Percentiles rank a stretch among this genome's conserved stretches.
These are phyloP conservation scores for Lophura nycthemera DNA, from an alignment of 2,113 vertebrate genomes.

Conservation along the genomic window DNA sequence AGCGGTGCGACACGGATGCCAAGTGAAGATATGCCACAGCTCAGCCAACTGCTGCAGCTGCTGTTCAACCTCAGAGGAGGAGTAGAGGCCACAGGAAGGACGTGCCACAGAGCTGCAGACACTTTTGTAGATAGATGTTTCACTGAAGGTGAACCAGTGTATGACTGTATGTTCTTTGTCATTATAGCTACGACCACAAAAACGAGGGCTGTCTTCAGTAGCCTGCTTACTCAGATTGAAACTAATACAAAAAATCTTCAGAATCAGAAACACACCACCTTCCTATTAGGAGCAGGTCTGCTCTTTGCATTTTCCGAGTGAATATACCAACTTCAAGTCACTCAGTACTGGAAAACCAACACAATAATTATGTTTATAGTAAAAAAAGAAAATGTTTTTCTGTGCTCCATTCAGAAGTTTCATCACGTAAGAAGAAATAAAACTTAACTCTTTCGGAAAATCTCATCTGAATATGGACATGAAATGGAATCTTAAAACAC, in stretches of 20 bases:
- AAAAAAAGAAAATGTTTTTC: neutral
- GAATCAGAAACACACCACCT: neutral
- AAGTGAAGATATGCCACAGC: neutral
- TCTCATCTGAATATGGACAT: neutral
- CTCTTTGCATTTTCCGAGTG: neutral
- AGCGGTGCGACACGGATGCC: neutral
- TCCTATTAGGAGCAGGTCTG: neutral
- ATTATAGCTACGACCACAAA: neutral
- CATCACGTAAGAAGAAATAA: neutral
- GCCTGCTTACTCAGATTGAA: neutral
- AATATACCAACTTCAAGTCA: neutral
- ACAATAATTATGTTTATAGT: neutral
- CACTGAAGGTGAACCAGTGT: neutral
- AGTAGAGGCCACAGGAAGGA: neutral
- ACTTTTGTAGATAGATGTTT: neutral
- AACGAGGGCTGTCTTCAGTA: neutral
- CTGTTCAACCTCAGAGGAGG: neutral
- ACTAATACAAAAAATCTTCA: neutral
- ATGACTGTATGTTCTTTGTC: neutral
- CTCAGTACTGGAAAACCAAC: neutral
- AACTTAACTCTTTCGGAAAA: neutral
- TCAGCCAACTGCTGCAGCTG: neutral
- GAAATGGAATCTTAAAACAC: neutral
- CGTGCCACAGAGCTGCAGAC: fast-evolving
- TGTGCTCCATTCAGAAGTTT: neutral